Conservation (phyloP, 1,140 invertebrate genomes). For the Tetramorium parvispinum region DNA sequence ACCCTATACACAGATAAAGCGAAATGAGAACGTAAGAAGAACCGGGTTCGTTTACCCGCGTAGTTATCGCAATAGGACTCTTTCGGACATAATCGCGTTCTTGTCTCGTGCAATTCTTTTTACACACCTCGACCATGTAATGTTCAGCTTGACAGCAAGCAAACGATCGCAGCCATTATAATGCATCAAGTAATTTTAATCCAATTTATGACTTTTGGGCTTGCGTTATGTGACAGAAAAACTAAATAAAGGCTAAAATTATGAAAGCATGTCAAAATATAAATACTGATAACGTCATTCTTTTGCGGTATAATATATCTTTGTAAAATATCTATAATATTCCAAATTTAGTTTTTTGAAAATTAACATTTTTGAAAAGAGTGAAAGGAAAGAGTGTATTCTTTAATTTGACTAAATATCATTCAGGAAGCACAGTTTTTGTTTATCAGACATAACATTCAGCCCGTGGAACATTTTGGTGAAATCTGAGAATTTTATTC, state of each 20-base stretch:
- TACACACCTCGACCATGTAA: constrained; percentile 46
- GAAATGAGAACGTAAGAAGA: constrained; percentile 64
- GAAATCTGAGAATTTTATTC: constrained; percentile 10
- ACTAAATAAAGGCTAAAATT: not conserved
- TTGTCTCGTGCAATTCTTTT: constrained; percentile 72
- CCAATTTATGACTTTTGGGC: not conserved
- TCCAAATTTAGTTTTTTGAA: not conserved
- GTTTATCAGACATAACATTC: not conserved
- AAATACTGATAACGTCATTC: not conserved
- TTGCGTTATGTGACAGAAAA: not conserved
- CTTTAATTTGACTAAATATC: not conserved
- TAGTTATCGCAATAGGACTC: constrained; percentile 74
- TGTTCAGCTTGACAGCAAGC: constrained; percentile 54
- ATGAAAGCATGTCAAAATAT: not conserved
- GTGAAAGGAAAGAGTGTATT: not conserved
- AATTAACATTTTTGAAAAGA: not conserved
- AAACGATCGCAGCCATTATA: constrained; percentile 29
- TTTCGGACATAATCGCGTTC: constrained; percentile 71
- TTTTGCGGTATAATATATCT: not conserved
- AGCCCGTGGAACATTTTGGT: not conserved
- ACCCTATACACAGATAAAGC: constrained; percentile 55
- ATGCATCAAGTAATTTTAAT: constrained; percentile 9
- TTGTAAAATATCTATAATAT: not conserved
- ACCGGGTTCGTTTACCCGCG: constrained; percentile 72
- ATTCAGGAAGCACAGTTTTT: constrained; percentile 1